These are phyloP conservation scores for Synergus itoensis DNA, from an alignment of 2,888 invertebrate species.

Conservation along the genomic window DNA sequence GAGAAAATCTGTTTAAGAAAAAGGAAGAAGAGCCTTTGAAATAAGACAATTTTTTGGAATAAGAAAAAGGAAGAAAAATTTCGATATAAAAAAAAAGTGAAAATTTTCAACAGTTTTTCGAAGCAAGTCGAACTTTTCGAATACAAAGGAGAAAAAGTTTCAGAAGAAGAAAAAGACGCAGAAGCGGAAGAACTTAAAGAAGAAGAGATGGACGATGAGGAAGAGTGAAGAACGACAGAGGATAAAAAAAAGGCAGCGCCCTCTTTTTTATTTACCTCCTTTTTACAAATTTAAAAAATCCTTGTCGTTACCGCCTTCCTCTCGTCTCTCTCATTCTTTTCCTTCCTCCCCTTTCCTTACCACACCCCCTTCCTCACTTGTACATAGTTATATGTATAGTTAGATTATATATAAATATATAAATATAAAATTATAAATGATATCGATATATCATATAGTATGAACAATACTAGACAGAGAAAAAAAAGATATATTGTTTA, in stretches of 20 bases:
- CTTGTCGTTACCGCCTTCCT: slow-evolving; percentile 39
- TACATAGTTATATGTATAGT: slow-evolving; percentile 78
- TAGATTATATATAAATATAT: slow-evolving; percentile 72
- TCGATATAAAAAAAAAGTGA: slow-evolving; percentile 7
- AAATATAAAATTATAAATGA: slow-evolving; percentile 60
- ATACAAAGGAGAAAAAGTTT: slow-evolving; percentile 20
- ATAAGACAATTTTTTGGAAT: slow-evolving; percentile 5
- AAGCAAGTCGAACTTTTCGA: slow-evolving; percentile 10
- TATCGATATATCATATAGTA: slow-evolving; percentile 60
- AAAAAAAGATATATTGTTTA: slow-evolving; percentile 54
- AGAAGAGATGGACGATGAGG: slow-evolving; percentile 30
- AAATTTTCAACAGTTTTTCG: neutral
- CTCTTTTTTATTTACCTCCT: slow-evolving; percentile 3
- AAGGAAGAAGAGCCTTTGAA: slow-evolving; percentile 5
- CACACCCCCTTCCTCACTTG: slow-evolving; percentile 66
- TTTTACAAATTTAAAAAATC: slow-evolving; percentile 30
- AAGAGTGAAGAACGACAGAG: slow-evolving; percentile 25
- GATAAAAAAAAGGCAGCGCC: slow-evolving; percentile 34
- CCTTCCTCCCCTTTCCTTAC: slow-evolving; percentile 44
- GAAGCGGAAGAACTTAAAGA: slow-evolving; percentile 44
- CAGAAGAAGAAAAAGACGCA: slow-evolving; percentile 42
- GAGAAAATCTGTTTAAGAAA: slow-evolving; percentile 9
- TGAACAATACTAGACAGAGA: slow-evolving; percentile 60
- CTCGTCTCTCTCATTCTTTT: slow-evolving; percentile 33
- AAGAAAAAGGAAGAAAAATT: slow-evolving; percentile 35